These are phyloP conservation scores for Promerops cafer DNA, from an alignment of 2,113 vertebrate species.

Conservation along the genomic window DNA sequence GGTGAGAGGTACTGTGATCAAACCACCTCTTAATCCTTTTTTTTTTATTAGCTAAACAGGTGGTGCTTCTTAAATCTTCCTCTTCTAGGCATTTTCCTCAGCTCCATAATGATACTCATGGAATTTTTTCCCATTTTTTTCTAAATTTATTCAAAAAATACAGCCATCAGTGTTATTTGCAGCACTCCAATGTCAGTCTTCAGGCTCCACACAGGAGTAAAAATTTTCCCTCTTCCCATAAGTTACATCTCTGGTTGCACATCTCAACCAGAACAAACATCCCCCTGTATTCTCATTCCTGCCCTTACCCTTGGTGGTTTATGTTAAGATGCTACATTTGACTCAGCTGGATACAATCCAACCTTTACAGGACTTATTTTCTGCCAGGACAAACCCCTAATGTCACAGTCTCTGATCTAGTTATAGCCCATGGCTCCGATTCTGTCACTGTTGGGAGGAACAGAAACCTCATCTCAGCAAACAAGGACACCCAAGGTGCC, in stretches of 20 bases:
- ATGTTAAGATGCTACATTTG: neutral
- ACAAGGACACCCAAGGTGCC: neutral
- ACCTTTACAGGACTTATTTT: neutral
- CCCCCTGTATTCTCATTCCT: neutral
- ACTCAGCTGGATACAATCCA: neutral
- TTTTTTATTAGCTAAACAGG: neutral
- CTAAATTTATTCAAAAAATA: neutral
- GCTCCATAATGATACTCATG: neutral
- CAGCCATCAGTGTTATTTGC: neutral
- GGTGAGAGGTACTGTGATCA: neutral
- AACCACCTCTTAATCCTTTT: neutral
- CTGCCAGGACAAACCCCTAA: neutral
- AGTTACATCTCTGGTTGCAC: neutral
- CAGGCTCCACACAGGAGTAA: neutral
- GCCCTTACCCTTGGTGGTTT: neutral
- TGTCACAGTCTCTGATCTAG: neutral
- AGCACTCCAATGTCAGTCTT: neutral
- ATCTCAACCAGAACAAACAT: neutral
- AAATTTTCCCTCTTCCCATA: neutral
- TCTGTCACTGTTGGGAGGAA: neutral
- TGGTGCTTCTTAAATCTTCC: neutral
- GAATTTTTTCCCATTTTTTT: rapidly evolving
- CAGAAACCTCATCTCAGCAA: neutral
- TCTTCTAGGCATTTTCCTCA: neutral
- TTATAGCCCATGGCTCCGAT: neutral